Evolutionary conservation across 2,113 vertebrate species (phyloP), one percentile per base, ranked within the genome.

Genomic region (Furnarius figulus): DNA sequence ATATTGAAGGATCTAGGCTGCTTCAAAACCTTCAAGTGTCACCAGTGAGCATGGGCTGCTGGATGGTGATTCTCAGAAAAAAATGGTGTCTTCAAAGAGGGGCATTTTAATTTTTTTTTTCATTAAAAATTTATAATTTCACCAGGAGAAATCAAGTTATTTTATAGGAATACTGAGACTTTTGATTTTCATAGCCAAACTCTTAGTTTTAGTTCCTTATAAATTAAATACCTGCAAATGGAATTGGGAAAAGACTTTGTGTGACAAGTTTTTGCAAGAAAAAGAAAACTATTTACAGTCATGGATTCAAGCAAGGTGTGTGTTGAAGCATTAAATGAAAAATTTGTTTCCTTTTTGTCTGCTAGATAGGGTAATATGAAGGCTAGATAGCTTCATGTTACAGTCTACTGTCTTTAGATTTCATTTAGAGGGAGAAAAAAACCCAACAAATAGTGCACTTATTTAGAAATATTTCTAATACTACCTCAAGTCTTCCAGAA

Each of bases 381-480:
- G 71, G 17, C 24, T 70, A 92, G 56, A 62, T 55, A 53, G 10
- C 30, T 86, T 83, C n/a, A 46, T 91, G 49, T 61, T 79, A 42
- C 25, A 82, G 18, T 50, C 8, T 77, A 31, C 15, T 81, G 56
- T 42, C 42, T 47, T 91, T 59, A 75, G 44, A 67, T 89, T 89
- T 91, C 47, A 72, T 0, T 0, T 75, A 8, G 2, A 6, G 13
- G 4, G 8, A 10, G 13, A 3, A 8, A 14, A 75, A 30, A 50
- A 47, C n/a, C n/a, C n/a, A 40, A 42, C 33, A 89, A 74, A 44
- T 7, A 44, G 8, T 66, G 31, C 4, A 25, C 18, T 61, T 62
- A 10, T 56, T 83, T 13, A 67, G 33, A 93, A 90, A 59, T 67
- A 61, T 80, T 95, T 91, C 62, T 77, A 68, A 46, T 74, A 80